Conservation (phyloP, 1,140 invertebrate species). For the Melipona quadrifasciata region DNA sequence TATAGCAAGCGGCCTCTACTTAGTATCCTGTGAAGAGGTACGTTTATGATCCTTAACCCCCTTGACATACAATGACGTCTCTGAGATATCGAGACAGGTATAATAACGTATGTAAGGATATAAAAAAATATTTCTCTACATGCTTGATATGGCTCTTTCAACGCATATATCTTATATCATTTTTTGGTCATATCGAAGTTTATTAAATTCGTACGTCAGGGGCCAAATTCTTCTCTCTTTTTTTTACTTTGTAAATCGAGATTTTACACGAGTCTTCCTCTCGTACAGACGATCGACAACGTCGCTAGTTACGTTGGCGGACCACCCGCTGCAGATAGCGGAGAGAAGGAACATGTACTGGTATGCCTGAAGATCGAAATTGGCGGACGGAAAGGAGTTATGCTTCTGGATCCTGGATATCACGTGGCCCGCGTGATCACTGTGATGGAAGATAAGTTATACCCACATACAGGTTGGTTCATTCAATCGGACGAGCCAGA, state of each 20-base stretch:
- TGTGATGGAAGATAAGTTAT: constrained; percentile 91
- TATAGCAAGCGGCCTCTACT: constrained; percentile 85
- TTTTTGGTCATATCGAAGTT: no score
- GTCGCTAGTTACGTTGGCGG: constrained; percentile 86
- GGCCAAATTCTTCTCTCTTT: not conserved
- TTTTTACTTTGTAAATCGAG: not conserved
- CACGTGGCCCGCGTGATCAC: constrained; percentile 92
- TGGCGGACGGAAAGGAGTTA: constrained; percentile 86
- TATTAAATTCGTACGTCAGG: no score
- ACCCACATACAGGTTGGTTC: constrained; percentile 95
- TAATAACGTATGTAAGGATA: no score
- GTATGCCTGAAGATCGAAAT: constrained; percentile 89
- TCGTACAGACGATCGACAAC: constrained; percentile 84
- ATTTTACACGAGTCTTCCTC: not conserved
- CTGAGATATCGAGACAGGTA: no score
- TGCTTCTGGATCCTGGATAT: constrained; percentile 94
- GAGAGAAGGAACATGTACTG: constrained; percentile 95
- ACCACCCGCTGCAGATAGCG: constrained; percentile 83
- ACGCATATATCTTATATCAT: no score
- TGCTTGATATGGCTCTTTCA: no score
- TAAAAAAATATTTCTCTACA: not conserved
- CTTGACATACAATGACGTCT: no score
- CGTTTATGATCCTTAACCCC: constrained; percentile 7
- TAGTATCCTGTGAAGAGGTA: constrained; percentile 94
- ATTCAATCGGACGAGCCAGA: constrained; percentile 88